Evolutionary conservation across 2,797 vertebrate species (phyloP), one percentile per base, ranked within the genome.

Genomic region (Paguma larvata): DNA sequence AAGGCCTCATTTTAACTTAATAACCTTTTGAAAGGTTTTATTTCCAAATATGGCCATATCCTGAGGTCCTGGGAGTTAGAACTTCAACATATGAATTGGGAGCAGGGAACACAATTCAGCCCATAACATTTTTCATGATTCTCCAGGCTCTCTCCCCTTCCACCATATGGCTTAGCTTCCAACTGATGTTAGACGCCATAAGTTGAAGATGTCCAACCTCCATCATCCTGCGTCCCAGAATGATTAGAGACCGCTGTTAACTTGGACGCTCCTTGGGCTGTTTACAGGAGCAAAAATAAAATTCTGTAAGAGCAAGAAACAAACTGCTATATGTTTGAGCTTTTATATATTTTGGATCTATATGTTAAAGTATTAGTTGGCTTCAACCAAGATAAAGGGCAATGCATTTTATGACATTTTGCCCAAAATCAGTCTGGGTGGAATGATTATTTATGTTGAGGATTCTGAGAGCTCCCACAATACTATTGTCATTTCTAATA

Each of bases 381-480:
- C 41, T 94, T 2, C 4, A 92, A 85, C 19, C 48, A 87, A 93
- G 56, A 79, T 41, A 87, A 95, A 96, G 51, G 53, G 21, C 30
- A 89, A 95, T 18, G 23, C 2, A 59, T 68, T 95, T 96, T 85
- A 89, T 91, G 87, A 87, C 51, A 89, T 62, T 84, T 95, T 93
- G 80, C 77, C 75, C 83, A 85, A 93, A 96, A 85, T 72, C 44
- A 95, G n/a, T 46, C 70, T 75, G 7, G 30, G 80, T 84, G 10
- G 44, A 97, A 85, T 75, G 63, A 94, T 91, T 91, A 90, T 94
- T 97, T 93, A 94, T n/a, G 18, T 3, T 86, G 70, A 94, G 48
- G 78, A 68, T 91, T 94, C 46, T 67, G 78, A 95, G 86, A 32
- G 56, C 4, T 70, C 73, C 25, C 79, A 96, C 51, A 86, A 59